A percentile compares a stretch with the other conserved stretches of the same genome.
These are phyloP conservation scores for Muscicapa striata DNA, from an alignment of 2,797 vertebrate species.

Conservation along the genomic window DNA sequence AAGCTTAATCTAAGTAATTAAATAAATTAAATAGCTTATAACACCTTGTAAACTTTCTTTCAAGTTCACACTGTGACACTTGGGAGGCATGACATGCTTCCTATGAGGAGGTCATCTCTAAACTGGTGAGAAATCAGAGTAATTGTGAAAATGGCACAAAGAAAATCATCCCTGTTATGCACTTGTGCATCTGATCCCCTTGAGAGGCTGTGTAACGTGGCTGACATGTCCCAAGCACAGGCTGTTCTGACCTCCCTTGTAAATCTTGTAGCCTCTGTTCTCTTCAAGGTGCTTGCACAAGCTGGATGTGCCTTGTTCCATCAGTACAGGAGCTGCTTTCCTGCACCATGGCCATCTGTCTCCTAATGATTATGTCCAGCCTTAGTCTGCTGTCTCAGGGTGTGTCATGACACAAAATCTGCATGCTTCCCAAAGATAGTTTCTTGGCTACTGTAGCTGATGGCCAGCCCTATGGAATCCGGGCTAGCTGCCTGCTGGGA, in stretches of 20 bases:
- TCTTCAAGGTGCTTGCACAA: background rate
- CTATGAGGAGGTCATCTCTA: rapidly evolving
- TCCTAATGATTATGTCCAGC: background rate
- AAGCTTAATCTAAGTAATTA: background rate
- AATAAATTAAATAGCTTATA: background rate
- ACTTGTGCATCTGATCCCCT: background rate
- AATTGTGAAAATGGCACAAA: background rate
- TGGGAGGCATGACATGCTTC: rapidly evolving
- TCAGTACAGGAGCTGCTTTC: background rate
- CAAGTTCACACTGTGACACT: background rate
- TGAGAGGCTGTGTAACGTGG: background rate
- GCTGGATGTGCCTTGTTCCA: background rate
- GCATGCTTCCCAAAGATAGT: background rate
- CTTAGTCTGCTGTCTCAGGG: conserved; percentile 18
- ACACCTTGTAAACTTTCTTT: background rate
- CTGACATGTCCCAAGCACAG: background rate
- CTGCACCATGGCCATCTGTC: conserved; percentile 20
- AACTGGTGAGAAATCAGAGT: background rate
- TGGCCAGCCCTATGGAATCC: background rate
- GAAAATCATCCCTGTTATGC: background rate
- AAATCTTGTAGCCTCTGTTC: conserved; percentile 2
- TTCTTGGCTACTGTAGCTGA: background rate
- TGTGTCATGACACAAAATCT: background rate
- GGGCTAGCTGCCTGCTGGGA: background rate
- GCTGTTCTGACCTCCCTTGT: conserved; percentile 10